Conservation (phyloP, 2,888 invertebrate genomes). For the Melinaea marsaeus region DNA sequence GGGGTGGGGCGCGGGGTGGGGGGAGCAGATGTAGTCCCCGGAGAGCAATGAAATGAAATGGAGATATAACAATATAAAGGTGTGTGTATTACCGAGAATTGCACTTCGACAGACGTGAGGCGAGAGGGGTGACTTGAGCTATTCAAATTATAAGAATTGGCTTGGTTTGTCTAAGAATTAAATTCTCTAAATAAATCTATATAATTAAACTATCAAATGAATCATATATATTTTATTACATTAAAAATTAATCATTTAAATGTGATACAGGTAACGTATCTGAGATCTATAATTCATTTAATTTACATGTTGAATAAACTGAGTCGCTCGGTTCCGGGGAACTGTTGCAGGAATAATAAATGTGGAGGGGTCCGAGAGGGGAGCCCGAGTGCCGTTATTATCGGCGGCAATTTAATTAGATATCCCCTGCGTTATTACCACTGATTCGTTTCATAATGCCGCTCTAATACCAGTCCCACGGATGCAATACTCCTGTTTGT, state of each 20-base stretch:
- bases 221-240: conserved; percentile 6
- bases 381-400: conserved; percentile 71
- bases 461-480: conserved; percentile 57
- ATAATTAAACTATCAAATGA: no score
- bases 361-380: conserved; percentile 70
- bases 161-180: not conserved
- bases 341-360: conserved; percentile 69
- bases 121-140: conserved; percentile 19
- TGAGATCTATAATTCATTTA: conserved; percentile 31
- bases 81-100: conserved; percentile 66
- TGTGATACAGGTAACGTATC: conserved; percentile 23
- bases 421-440: conserved; percentile 70
- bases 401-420: conserved; percentile 77
- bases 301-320: conserved; percentile 38
- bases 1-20: conserved; percentile 51
- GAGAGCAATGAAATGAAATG: conserved; percentile 70
- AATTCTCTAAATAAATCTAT: no score
- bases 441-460: conserved; percentile 74
- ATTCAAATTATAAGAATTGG: not conserved
- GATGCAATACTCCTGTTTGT: conserved; percentile 44
- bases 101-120: conserved; percentile 47
- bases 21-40: conserved; percentile 67
- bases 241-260: not conserved
- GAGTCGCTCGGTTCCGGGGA: conserved; percentile 42
- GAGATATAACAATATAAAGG: conserved; percentile 75